A percentile compares a stretch with the other conserved stretches of the same genome.
phyloP scores from a whole-genome alignment of 2,888 invertebrate genomes.

The Noctua janthe region DNA sequence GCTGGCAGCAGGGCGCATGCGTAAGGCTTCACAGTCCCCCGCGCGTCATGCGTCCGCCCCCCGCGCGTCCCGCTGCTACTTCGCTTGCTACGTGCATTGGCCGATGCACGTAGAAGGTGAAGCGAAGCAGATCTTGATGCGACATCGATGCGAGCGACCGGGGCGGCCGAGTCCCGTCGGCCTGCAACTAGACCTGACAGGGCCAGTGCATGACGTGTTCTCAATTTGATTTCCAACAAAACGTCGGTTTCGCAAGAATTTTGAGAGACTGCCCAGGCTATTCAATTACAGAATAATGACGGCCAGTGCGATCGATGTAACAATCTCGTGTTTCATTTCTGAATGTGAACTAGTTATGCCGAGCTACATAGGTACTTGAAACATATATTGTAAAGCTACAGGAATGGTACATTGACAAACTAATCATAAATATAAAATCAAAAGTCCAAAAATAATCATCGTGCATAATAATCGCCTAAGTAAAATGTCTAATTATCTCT shows the following conservation, averaged over 20 bases:
- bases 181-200: slow-evolving; percentile 77
- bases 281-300: slow-evolving; percentile 29
- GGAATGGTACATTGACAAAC: not conserved
- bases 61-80: slow-evolving; percentile 72
- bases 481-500: not conserved
- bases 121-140: slow-evolving; percentile 77
- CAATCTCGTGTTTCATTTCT: slow-evolving; percentile 11
- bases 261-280: slow-evolving; percentile 11
- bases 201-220: slow-evolving; percentile 72
- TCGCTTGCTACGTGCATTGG: slow-evolving; percentile 56
- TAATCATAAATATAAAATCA: not conserved
- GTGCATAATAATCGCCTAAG: no score
- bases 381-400: not conserved
- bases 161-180: slow-evolving; percentile 70
- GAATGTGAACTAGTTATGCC: slow-evolving; percentile 2
- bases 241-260: slow-evolving; percentile 10
- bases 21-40: slow-evolving; percentile 78
- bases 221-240: slow-evolving; percentile 77
- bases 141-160: slow-evolving; percentile 75
- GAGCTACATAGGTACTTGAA: not conserved
- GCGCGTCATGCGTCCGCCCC: slow-evolving; percentile 79
- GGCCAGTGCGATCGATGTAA: slow-evolving; percentile 21
- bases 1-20: slow-evolving; percentile 81
- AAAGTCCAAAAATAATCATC: not conserved
- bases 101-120: slow-evolving; percentile 72